Percentiles rank a stretch among this genome's conserved stretches.
phyloP scores from a whole-genome alignment of 2,888 invertebrate species.

The Cataglyphis cursor region DNA sequence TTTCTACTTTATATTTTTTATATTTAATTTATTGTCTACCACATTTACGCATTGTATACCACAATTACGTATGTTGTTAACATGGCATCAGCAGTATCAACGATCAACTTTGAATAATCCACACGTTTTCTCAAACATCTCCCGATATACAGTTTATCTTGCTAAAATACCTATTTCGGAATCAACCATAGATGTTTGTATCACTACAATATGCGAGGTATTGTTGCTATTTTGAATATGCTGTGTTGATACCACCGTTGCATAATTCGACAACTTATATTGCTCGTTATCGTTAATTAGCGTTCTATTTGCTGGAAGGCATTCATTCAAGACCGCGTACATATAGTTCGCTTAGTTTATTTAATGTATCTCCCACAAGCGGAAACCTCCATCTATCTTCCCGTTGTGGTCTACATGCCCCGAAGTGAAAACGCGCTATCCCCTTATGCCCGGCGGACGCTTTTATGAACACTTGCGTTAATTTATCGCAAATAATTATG shows the following conservation, averaged over 20 bases:
- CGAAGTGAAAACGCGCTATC: slow-evolving; percentile 34
- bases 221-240: slow-evolving; percentile 34
- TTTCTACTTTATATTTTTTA: not conserved
- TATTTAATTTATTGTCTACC: not conserved
- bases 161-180: slow-evolving; percentile 12
- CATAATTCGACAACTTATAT: slow-evolving; percentile 57
- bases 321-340: slow-evolving; percentile 48
- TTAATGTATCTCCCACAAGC: slow-evolving; percentile 51
- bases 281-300: slow-evolving; percentile 54
- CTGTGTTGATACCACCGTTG: slow-evolving; percentile 37
- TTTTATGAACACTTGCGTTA: slow-evolving; percentile 31
- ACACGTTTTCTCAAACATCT: slow-evolving; percentile 38
- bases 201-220: slow-evolving; percentile 13
- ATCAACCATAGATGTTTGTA: slow-evolving; percentile 22
- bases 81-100: not conserved
- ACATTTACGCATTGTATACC: slow-evolving; percentile 4
- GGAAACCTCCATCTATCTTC: slow-evolving; percentile 53
- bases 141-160: slow-evolving; percentile 25
- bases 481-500: slow-evolving; percentile 42
- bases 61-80: slow-evolving; percentile 18
- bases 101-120: slow-evolving; percentile 13
- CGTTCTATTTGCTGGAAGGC: slow-evolving; percentile 41
- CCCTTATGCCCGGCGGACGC: not conserved
- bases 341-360: slow-evolving; percentile 51
- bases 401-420: slow-evolving; percentile 20